Percentiles rank a stretch among this genome's conserved stretches.
Evolutionary conservation across 2,888 invertebrate genomes (phyloP).

Genomic region (Drosophila greeni): DNA sequence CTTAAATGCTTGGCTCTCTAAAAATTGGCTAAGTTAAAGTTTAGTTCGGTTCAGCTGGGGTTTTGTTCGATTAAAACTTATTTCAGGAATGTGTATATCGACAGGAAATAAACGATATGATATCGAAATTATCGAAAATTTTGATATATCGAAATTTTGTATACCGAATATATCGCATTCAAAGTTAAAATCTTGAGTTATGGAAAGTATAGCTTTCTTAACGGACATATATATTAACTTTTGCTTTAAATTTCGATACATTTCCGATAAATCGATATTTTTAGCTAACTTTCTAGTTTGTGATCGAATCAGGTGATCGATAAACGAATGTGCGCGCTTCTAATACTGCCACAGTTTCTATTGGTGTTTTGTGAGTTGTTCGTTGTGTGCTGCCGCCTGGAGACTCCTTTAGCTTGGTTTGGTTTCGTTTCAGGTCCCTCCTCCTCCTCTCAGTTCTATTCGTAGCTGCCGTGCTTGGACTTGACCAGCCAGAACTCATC

Average conservation of each 20-base stretch:
- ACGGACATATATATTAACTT: background rate
- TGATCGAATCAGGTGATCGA: conserved; percentile 23
- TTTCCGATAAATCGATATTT: background rate
- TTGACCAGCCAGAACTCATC: conserved; percentile 86
- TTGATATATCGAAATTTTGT: too few species aligned
- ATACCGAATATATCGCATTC: background rate
- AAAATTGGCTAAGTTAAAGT: conserved; percentile 40
- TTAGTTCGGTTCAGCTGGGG: background rate
- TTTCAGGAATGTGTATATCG: conserved; percentile 17
- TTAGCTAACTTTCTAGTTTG: conserved; percentile 2
- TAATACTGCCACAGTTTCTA: conserved; percentile 59
- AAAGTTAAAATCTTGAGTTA: background rate
- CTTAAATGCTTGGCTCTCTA: conserved; percentile 19
- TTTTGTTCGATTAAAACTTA: background rate
- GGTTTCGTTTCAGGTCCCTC: background rate
- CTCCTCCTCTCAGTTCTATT: conserved; percentile 9
- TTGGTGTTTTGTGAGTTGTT: conserved; percentile 1
- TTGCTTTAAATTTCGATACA: too few species aligned
- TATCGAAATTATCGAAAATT: too few species aligned
- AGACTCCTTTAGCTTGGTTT: conserved; percentile 34
- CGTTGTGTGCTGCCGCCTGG: background rate
- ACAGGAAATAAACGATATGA: too few species aligned
- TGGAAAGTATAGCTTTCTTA: too few species aligned
- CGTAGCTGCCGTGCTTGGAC: conserved; percentile 77
- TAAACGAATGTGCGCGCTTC: conserved; percentile 50